These are phyloP conservation scores for Sarcophilus harrisii DNA, from an alignment of 2,797 vertebrate genomes.

Conservation along the genomic window DNA sequence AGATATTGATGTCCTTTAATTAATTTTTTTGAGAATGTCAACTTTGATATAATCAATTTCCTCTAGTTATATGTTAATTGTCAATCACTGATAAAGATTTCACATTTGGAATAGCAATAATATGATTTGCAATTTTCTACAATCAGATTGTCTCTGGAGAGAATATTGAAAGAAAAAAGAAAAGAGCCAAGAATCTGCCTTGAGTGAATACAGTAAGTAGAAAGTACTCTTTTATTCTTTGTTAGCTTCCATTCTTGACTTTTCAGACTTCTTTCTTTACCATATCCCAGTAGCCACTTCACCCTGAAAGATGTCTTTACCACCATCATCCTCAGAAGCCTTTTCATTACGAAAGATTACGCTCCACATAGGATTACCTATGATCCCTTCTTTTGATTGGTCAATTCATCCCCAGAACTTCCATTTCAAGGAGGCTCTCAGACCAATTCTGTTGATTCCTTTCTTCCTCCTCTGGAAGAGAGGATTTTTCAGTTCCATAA, in stretches of 20 bases:
- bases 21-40: not conserved
- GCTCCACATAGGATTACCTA: too few species aligned
- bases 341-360: not conserved
- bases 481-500: too few species aligned
- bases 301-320: not conserved
- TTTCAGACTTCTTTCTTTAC: not conserved
- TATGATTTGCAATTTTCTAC: not conserved
- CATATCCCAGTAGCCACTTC: not conserved
- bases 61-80: not conserved
- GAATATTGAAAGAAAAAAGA: not conserved
- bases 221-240: not conserved
- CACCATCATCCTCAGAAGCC: not conserved
- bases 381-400: not conserved
- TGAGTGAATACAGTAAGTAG: not conserved
- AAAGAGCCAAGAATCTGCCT: not conserved
- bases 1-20: not conserved
- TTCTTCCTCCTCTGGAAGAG: too few species aligned
- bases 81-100: not conserved
- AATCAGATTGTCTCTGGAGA: not conserved
- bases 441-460: too few species aligned
- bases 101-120: not conserved
- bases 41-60: not conserved
- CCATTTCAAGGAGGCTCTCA: too few species aligned
- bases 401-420: not conserved
- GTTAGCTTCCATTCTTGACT: not conserved